Evolutionary conservation across 2,888 invertebrate species (phyloP).

Genomic region (Eudasyphora cyanicolor): DNA sequence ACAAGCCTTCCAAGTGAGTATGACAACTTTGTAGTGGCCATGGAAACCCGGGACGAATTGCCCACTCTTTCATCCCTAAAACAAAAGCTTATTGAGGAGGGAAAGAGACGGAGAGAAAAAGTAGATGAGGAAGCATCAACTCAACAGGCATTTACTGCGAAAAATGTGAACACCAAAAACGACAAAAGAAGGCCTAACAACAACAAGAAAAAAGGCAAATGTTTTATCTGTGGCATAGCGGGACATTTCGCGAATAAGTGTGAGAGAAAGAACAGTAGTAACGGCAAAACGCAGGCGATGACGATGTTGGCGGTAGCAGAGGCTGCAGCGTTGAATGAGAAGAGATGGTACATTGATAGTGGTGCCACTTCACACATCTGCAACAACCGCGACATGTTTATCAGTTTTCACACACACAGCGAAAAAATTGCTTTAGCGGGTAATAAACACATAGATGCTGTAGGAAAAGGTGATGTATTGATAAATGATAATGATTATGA

Average conservation of each 20-base stretch:
- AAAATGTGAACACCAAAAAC: not conserved
- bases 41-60: too few species aligned
- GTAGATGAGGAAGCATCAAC: not conserved
- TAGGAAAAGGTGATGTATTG: not conserved
- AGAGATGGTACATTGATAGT: conserved; percentile 57
- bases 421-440: conserved; percentile 41
- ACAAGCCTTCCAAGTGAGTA: conserved; percentile 43
- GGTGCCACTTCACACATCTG: conserved; percentile 40
- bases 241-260: conserved; percentile 19
- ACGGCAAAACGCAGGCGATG: conserved; percentile 32
- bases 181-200: conserved; percentile 6
- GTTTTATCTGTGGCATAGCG: conserved; percentile 16
- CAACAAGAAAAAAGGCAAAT: conserved; percentile 14
- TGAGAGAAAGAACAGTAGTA: not conserved
- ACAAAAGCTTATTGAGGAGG: conserved; percentile 38
- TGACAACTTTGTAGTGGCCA: conserved; percentile 51
- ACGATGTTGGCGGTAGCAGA: conserved; percentile 36
- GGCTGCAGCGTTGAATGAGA: conserved; percentile 20
- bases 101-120: conserved; percentile 7
- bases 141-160: conserved; percentile 28
- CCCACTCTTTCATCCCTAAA: too few species aligned
- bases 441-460: conserved; percentile 26
- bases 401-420: not conserved
- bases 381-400: not conserved
- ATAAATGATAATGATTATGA: not conserved